A percentile compares a stretch with the other conserved stretches of the same genome.
Conservation (phyloP, 1,140 invertebrate genomes). For the Euwallacea fornicatus region DNA sequence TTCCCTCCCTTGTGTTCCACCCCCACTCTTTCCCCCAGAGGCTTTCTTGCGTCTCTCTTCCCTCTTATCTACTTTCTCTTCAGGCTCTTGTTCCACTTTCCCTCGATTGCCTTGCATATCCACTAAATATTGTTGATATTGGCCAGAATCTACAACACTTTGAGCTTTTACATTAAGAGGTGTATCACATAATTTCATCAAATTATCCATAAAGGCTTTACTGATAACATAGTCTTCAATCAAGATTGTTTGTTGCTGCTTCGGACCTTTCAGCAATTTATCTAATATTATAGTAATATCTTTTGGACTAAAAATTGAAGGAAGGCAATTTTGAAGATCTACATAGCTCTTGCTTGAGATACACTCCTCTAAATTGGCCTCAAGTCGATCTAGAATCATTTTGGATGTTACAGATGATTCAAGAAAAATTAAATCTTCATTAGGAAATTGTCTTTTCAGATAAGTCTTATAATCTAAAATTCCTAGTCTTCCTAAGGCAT, state of each 20-base stretch:
- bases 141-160: slow-evolving; percentile 67
- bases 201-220: slow-evolving; percentile 68
- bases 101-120: slow-evolving; percentile 57
- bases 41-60: slow-evolving; percentile 90
- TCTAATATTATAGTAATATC: slow-evolving; percentile 76
- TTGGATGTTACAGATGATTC: slow-evolving; percentile 77
- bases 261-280: slow-evolving; percentile 60
- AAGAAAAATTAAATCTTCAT: slow-evolving; percentile 73
- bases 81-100: slow-evolving; percentile 54
- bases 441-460: slow-evolving; percentile 75
- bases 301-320: slow-evolving; percentile 74
- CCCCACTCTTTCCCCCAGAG: slow-evolving; percentile 80
- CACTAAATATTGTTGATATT: slow-evolving; percentile 64
- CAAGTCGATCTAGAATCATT: slow-evolving; percentile 74
- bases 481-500: slow-evolving; percentile 82
- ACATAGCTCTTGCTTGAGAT: slow-evolving; percentile 73
- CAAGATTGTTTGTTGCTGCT: slow-evolving; percentile 56
- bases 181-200: slow-evolving; percentile 68
- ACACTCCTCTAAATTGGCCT: slow-evolving; percentile 84
- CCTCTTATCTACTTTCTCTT: slow-evolving; percentile 73
- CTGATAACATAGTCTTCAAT: slow-evolving; percentile 62
- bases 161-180: slow-evolving; percentile 74
- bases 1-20: slow-evolving; percentile 90
- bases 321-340: slow-evolving; percentile 78
- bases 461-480: slow-evolving; percentile 83